These are phyloP conservation scores for Aegithalos caudatus DNA, from an alignment of 2,113 vertebrate species.

Conservation along the genomic window DNA sequence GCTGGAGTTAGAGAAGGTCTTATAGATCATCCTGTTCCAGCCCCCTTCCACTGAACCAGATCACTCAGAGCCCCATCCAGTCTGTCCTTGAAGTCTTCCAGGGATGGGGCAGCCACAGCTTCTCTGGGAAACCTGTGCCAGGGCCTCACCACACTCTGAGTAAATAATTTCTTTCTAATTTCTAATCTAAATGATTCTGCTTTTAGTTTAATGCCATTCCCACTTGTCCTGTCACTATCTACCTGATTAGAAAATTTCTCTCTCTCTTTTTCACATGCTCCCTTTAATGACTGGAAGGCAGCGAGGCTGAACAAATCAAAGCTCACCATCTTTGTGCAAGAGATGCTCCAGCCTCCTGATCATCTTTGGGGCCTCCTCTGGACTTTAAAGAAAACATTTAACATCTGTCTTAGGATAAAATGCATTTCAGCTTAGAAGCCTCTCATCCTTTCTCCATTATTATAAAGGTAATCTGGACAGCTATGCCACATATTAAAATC, in stretches of 20 bases:
- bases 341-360: not conserved
- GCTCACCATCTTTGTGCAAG: not conserved
- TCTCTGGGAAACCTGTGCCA: not conserved
- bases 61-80: not conserved
- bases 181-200: not conserved
- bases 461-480: not conserved
- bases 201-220: not conserved
- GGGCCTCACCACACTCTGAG: not conserved
- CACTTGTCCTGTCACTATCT: not conserved
- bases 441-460: not conserved
- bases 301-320: not conserved
- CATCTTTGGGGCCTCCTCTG: not conserved
- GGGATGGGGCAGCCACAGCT: not conserved
- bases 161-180: not conserved
- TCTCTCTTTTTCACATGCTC: not conserved
- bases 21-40: fast-evolving
- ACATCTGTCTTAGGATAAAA: not conserved
- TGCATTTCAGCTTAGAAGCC: not conserved
- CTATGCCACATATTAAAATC: not conserved
- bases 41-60: not conserved
- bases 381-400: not conserved
- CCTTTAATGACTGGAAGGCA: not conserved
- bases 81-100: not conserved
- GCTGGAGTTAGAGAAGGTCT: not conserved
- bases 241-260: not conserved